phyloP scores from a whole-genome alignment of 2,888 invertebrate species.

The Himalopsyche tibetana region DNA sequence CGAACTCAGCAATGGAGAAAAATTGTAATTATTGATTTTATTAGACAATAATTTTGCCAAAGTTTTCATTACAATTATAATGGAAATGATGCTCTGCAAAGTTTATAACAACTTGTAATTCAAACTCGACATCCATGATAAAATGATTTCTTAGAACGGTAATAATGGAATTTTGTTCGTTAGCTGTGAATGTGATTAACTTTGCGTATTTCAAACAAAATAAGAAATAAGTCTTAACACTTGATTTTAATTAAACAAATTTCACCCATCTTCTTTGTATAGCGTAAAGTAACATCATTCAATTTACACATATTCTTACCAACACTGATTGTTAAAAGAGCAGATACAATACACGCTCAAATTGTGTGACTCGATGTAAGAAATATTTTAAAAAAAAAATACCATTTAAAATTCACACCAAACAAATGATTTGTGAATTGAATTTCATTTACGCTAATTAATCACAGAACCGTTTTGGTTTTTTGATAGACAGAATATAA shows the following conservation, averaged over 20 bases:
- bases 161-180: neutral
- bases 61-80: no score
- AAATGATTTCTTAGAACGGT: neutral
- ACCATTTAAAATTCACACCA: no score
- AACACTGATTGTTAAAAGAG: slow-evolving; percentile 4
- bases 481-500: no score
- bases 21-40: no score
- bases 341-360: neutral
- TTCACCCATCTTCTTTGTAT: slow-evolving; percentile 39
- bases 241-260: slow-evolving; percentile 50
- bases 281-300: slow-evolving; percentile 2
- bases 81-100: neutral
- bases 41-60: no score
- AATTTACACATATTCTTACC: slow-evolving; percentile 27
- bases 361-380: neutral
- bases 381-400: neutral
- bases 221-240: slow-evolving; percentile 35
- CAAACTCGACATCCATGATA: neutral
- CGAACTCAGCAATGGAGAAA: no score
- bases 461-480: no score
- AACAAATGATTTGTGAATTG: no score
- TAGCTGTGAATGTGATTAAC: slow-evolving; percentile 14
- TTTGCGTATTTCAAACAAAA: slow-evolving; percentile 19
- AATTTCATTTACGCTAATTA: no score
- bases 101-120: neutral